These are phyloP conservation scores for Bilobella aurantiaca DNA, from an alignment of 1,140 invertebrate species.

Conservation along the genomic window DNA sequence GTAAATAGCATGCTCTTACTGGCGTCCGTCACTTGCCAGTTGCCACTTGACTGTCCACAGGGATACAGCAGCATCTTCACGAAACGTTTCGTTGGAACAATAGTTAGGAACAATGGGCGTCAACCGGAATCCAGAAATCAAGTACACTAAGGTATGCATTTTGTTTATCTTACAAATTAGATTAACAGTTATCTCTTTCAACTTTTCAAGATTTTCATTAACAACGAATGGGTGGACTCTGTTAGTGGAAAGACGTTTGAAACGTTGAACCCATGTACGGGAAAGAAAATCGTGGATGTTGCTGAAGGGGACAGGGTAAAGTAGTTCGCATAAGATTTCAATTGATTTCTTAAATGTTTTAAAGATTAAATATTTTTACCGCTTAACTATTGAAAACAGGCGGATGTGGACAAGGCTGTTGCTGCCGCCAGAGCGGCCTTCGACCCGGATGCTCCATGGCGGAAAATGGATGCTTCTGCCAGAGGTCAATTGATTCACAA, in stretches of 20 bases:
- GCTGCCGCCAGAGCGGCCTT: constrained; percentile 64
- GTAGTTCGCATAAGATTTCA: too few relatives aligned
- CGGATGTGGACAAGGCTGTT: constrained; percentile 61
- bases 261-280: constrained; percentile 66
- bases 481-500: constrained; percentile 56
- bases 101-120: too few relatives aligned
- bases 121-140: not conserved
- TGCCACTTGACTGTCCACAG: too few relatives aligned
- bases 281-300: constrained; percentile 62
- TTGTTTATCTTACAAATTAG: not conserved
- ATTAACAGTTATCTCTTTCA: not conserved
- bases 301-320: constrained; percentile 56
- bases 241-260: constrained; percentile 49
- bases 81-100: too few relatives aligned
- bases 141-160: not conserved
- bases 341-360: not conserved
- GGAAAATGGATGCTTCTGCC: constrained; percentile 61
- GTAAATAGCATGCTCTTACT: too few relatives aligned
- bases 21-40: too few relatives aligned
- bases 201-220: constrained; percentile 67
- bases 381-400: constrained; percentile 39
- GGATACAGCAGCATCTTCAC: too few relatives aligned
- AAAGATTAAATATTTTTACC: not conserved
- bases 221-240: constrained; percentile 80
- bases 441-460: constrained; percentile 59